Evolutionary conservation across 2,113 vertebrate genomes (phyloP).

Genomic region (Penelope pileata): DNA sequence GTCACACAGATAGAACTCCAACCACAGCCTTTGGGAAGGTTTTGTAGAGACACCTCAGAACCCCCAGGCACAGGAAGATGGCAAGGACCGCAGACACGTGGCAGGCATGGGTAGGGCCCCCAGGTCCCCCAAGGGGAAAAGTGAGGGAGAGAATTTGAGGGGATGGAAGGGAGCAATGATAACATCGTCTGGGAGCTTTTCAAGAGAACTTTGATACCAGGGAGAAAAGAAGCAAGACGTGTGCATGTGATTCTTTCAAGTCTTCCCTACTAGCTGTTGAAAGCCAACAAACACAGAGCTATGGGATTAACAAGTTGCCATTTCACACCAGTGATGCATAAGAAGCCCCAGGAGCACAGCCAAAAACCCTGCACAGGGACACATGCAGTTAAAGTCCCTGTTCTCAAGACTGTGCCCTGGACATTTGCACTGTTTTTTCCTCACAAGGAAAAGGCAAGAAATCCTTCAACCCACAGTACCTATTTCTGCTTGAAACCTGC

Average conservation of each 20-base stretch:
- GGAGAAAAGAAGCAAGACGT: background rate
- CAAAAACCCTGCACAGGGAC: background rate
- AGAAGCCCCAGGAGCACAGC: background rate
- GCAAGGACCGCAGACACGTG: accelerated
- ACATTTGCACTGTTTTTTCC: background rate
- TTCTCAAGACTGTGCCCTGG: background rate
- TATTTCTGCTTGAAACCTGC: background rate
- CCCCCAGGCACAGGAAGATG: background rate
- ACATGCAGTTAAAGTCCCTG: too few relatives aligned
- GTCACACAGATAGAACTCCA: background rate
- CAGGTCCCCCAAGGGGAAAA: background rate
- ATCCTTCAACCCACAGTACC: background rate
- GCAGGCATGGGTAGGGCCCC: background rate
- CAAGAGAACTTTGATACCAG: background rate
- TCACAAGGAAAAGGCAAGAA: background rate
- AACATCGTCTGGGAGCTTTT: background rate
- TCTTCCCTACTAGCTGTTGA: background rate
- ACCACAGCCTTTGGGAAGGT: background rate
- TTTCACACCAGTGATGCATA: background rate
- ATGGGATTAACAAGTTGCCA: background rate
- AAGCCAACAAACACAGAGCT: background rate
- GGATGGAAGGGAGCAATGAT: accelerated
- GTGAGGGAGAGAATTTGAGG: background rate
- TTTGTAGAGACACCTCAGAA: background rate
- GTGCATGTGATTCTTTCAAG: background rate